Evolutionary conservation across 2,888 invertebrate species (phyloP), one percentile per base, ranked within the genome.

Genomic region (Leptinotarsa juncta): DNA sequence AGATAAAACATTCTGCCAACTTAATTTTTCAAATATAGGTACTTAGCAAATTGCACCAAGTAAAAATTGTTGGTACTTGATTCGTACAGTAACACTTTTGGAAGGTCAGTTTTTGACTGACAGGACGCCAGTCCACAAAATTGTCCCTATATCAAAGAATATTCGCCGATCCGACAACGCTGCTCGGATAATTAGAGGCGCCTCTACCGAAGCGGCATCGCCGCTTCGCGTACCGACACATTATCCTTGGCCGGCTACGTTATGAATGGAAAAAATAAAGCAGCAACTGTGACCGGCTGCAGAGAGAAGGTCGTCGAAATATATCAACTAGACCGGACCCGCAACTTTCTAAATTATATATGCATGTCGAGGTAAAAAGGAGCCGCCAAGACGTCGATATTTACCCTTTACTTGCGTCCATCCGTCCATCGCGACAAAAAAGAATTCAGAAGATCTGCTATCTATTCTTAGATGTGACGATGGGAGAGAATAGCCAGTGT

Each of bases 401-500:
- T 81, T 82, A 83, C 83, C 83, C 82, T 78, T 83, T 73, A 82
- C 83, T 69, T 80, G 75, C 55, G 80, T 82, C 83, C 83, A 83
- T 73, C 80, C 80, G 26, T 81, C 82, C 83, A 83, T 83, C 77
- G 78, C 79, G 75, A 76, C 48, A 48, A 18, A 57, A 80, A 66
- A 32, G 42, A 77, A 69, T 76, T 67, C 60, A 67, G 62, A 68
- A 55, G 72, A 65, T 73, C 16, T 7, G 32, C 32, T 16, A 5
- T 77, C 83, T 87, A 87, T 87, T 87, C 86, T 85, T 86, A 84
- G 86, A 84, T 77, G 81, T 85, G 85, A 86, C 84, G 82, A 65
- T 68, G 73, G 69, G 65, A 69, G 65, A 51, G 16, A 75, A 71
- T 71, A 71, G 73, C 78, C 79, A 79, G 79, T 76, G 81, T 80